These are phyloP conservation scores for Hyposoter didymator DNA, from an alignment of 2,888 invertebrate genomes.

Conservation along the genomic window DNA sequence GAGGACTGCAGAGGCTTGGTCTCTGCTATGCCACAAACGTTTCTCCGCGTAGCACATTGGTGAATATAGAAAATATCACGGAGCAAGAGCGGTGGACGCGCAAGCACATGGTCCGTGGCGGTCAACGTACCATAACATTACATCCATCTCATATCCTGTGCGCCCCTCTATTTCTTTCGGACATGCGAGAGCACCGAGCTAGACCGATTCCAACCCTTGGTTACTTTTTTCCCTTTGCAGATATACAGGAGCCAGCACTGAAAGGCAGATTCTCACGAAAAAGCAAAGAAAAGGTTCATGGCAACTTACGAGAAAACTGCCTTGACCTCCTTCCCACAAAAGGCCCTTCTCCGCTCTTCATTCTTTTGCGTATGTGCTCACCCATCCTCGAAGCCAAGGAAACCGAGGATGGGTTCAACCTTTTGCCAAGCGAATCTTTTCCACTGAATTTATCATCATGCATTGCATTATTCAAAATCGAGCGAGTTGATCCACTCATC, in stretches of 20 bases:
- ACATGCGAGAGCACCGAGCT: conserved; percentile 73
- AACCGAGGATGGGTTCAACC: conserved; percentile 4
- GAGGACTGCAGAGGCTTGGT: conserved; percentile 66
- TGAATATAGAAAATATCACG: conserved; percentile 36
- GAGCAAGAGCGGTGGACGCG: conserved; percentile 67
- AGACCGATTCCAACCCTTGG: conserved; percentile 22
- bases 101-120: conserved; percentile 80
- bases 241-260: conserved; percentile 9
- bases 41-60: conserved; percentile 34
- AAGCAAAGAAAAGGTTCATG: background rate
- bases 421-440: conserved; percentile 58
- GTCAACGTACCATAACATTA: conserved; percentile 84
- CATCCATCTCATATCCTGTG: conserved; percentile 80
- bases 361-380: conserved; percentile 11
- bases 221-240: conserved; percentile 44
- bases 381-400: background rate
- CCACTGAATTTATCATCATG: conserved; percentile 59
- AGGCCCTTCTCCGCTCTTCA: conserved; percentile 7
- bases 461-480: conserved; percentile 51
- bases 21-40: conserved; percentile 46
- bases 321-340: conserved; percentile 59
- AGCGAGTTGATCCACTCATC: conserved; percentile 44
- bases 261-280: conserved; percentile 27
- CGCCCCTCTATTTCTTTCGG: conserved; percentile 77
- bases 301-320: conserved; percentile 30